Base-by-base conservation (phyloP, 2,113 vertebrate species). In the Apistogramma diplotaenia region DNA sequence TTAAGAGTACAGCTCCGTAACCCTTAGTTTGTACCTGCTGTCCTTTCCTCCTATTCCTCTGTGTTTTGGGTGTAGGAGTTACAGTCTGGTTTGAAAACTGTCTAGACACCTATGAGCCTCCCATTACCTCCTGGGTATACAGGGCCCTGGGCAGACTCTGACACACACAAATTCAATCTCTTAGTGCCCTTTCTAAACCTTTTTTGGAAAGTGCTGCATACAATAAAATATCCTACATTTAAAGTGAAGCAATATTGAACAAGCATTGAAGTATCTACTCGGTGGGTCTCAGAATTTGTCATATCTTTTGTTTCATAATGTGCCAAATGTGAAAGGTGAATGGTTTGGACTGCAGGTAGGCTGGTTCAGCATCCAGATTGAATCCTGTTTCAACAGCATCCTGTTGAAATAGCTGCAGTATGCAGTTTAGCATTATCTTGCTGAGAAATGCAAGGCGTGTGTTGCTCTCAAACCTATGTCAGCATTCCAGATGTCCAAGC, bases 81-180 rank as follows among this genome's bases (percentile, higher is more conserved):
- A 65, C 18, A 55, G 78, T 88, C 88, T 84, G 78, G 87, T 84
- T 70, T 74, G 86, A 89, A 85, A 82, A 85, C 87, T 88, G 92
- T 92, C 91, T 93, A 92, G 92, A 92, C 88, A 23, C 72, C 58
- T 74, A 46, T 78, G 86, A 92, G 85, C 85, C 88, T 92, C 86
- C 89, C 85, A 87, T 82, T 85, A 88, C 76, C 60, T 88, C 56
- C 84, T 92, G 84, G 92, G 89, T 92, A 92, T 37, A 35, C 51
- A 59, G 76, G 86, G 81, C 57, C 79, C 49, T 85, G 74, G 57
- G 37, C n/a, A 79, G 23, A 21, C 31, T 54, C 55, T 35, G 8
- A 31, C 54, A 58, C 11, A 74, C 37, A 75, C 33, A 82, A 33
- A 76, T 74, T 78, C 71, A 75, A n/a, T 70, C 10, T n/a, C 51